A percentile compares a stretch with the other conserved stretches of the same genome.
phyloP scores from a whole-genome alignment of 2,888 invertebrate species.

The Cryptocephalus primarius region DNA sequence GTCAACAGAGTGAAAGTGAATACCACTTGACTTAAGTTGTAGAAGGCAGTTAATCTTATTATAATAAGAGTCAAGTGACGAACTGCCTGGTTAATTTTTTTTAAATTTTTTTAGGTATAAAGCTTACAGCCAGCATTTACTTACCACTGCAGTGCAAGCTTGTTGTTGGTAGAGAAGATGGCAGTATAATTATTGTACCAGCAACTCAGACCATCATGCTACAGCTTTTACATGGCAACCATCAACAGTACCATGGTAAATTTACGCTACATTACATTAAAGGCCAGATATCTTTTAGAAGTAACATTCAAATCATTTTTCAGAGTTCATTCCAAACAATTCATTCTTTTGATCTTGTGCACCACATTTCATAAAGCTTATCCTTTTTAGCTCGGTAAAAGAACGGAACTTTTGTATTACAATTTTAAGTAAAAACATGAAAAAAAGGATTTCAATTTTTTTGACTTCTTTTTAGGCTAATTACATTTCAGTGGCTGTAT shows the following conservation, averaged over 20 bases:
- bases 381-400: no score
- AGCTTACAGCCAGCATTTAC: constrained; percentile 89
- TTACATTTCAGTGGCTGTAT: background rate
- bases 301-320: no score
- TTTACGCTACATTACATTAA: constrained; percentile 1
- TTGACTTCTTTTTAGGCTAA: background rate
- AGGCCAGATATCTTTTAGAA: no score
- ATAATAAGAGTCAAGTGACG: no score
- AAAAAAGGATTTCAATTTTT: background rate
- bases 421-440: background rate
- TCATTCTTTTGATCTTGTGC: no score
- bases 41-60: no score
- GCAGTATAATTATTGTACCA: constrained; percentile 89
- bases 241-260: constrained; percentile 67
- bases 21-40: no score
- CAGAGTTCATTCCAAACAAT: no score
- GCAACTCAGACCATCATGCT: constrained; percentile 92
- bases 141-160: constrained; percentile 85
- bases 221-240: constrained; percentile 79
- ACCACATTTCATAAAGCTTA: no score
- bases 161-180: constrained; percentile 91
- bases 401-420: no score
- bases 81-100: no score
- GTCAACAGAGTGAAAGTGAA: no score
- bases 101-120: constrained; percentile 42